phyloP scores from a whole-genome alignment of 1,140 invertebrate genomes.

The Anastrepha obliqua region DNA sequence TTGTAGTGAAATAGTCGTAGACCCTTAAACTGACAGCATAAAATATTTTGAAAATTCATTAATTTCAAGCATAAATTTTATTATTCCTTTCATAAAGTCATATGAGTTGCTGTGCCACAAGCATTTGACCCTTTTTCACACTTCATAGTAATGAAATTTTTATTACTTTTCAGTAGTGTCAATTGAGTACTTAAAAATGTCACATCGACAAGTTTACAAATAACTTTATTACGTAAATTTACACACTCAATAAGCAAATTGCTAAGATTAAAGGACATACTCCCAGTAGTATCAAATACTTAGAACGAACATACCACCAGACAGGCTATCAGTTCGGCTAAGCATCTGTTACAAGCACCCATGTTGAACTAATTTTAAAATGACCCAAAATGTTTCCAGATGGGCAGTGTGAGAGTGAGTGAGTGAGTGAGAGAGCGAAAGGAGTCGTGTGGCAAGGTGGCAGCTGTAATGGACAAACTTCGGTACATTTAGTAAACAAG shows the following conservation, averaged over 20 bases:
- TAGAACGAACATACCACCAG: not conserved
- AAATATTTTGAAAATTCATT: too few species aligned
- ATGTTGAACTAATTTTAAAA: constrained; percentile 1
- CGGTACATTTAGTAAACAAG: not conserved
- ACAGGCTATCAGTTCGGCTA: not conserved
- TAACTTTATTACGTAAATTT: not conserved
- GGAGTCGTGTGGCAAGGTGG: not conserved
- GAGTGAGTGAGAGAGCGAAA: not conserved
- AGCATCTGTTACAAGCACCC: constrained; percentile 17
- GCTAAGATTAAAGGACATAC: not conserved
- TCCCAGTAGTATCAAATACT: not conserved
- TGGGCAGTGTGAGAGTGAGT: not conserved
- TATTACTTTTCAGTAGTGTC: too few species aligned
- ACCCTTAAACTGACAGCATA: too few species aligned
- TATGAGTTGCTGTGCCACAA: too few species aligned
- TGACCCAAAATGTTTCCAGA: not conserved
- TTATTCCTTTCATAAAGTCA: too few species aligned
- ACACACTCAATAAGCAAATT: not conserved
- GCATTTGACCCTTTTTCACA: too few species aligned
- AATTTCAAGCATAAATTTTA: too few species aligned
- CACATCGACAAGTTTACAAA: not conserved
- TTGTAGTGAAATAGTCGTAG: too few species aligned
- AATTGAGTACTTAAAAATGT: too few species aligned
- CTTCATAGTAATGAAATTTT: too few species aligned
- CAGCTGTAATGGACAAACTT: not conserved